phyloP scores from a whole-genome alignment of 2,797 vertebrate species.

The Etheostoma nigrum region DNA sequence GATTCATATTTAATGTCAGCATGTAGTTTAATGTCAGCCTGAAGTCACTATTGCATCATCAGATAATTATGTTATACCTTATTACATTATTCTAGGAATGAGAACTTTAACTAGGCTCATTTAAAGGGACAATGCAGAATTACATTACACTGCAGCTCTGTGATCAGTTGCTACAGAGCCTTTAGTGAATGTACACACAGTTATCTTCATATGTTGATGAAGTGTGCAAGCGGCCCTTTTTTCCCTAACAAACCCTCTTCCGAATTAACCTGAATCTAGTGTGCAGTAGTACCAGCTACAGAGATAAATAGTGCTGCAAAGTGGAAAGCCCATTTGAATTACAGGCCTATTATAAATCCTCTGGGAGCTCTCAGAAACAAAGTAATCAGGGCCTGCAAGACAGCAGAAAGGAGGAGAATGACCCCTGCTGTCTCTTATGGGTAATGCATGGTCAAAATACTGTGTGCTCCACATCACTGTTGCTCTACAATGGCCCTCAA shows the following conservation, averaged over 20 bases:
- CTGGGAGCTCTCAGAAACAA: conserved; percentile 45
- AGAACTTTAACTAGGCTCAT: conserved; percentile 27
- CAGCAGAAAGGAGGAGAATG: conserved; percentile 49
- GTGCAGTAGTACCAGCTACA: conserved; percentile 37
- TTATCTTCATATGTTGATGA: conserved; percentile 30
- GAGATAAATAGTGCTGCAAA: conserved; percentile 50
- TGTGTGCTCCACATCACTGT: background rate
- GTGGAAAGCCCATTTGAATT: conserved; percentile 57
- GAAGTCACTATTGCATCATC: conserved; percentile 7
- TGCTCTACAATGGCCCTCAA: background rate
- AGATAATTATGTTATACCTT: conserved; percentile 27
- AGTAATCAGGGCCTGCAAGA: conserved; percentile 39
- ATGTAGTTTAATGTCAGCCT: background rate
- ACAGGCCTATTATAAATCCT: conserved; percentile 61
- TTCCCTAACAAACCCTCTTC: conserved; percentile 17
- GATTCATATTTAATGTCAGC: conserved; percentile 17
- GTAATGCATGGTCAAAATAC: conserved; percentile 37
- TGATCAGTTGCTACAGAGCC: conserved; percentile 36
- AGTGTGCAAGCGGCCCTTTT: conserved; percentile 23
- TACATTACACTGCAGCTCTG: conserved; percentile 12
- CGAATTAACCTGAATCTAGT: conserved; percentile 34
- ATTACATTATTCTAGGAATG: conserved; percentile 17
- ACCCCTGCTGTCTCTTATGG: conserved; percentile 68
- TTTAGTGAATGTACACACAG: conserved; percentile 12
- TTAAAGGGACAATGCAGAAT: conserved; percentile 35